Evolutionary conservation across 1,140 invertebrate genomes (phyloP), one percentile per base, ranked within the genome.

Genomic region (Penaeus chinensis): DNA sequence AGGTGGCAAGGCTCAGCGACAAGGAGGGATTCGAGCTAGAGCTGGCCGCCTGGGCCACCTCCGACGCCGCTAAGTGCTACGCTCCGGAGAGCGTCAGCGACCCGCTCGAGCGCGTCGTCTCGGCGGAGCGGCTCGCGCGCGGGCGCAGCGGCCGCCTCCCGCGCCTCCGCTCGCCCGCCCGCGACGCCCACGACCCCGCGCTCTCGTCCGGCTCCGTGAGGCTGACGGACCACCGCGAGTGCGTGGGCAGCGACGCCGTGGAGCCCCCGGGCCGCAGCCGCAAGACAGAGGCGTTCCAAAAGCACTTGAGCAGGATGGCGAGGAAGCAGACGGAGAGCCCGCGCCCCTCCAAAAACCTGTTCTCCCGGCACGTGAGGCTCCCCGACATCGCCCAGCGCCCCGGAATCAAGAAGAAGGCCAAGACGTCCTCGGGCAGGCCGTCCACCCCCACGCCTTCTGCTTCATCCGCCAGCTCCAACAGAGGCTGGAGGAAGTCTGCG

Each of bases 1-100:
- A 79, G 62, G n/a, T 42, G 7, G 84, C 81, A 16, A 54, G 18
- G 20, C 78, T 86, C 22, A 66, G 63, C 16, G 32, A 13, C 20
- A 54, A 65, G 24, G 27, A 16, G 13, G 84, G 78, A 20, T 27
- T 81, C 63, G 84, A 86, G 63, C 62, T 85, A 62, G 84, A 85
- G 77, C 22, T 86, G 63, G 84, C 77, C 37, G 84, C 79, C 24
- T 86, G 84, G 84, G 24, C 37, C 13, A n/a, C 24, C 63, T 32
- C 42, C n/a, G 62, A 69, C 42, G 24, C 76, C 18, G 19, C 8
- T 7, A 54, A 27, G 20, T 79, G 76, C 47, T 81, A 79, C 84
- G 37, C 77, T 42, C 22, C n/a, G 47, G 19, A 54, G 13, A 42
- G 60, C 20, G 77, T 54, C 20, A 11, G 16, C 47, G 13, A n/a